Base-by-base conservation (phyloP, 1,140 invertebrate species). In the Caenorhabditis latens region DNA sequence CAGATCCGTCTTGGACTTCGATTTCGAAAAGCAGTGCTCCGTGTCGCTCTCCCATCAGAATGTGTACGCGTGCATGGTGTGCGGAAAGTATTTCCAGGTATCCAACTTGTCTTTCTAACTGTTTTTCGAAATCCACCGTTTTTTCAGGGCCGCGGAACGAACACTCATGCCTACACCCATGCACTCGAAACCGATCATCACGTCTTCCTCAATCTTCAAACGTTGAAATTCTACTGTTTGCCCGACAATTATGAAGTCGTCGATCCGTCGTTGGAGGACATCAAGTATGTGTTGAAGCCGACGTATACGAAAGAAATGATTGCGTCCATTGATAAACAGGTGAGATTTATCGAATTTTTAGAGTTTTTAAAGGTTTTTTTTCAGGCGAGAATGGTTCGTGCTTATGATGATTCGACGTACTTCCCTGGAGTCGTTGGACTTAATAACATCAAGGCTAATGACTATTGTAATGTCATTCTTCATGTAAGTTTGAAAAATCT, bases 171-270 rank as follows among this genome's bases (percentile, higher is more conserved):
- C 16, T 99, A 99, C 92, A 98, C 97, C 11, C 98, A 99, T 93
- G 98, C 97, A 89, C 97, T 99, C 5, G 96, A 96, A 71, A 97
- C 98, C 90, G 95, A 96, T 87, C 98, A 99, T 94, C 97, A 99
- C 94, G 98, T 99, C 2, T 99, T 96, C 93, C 94, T 99, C 0
- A 99, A 99, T 94, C 94, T 99, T 55, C 96, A 97, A 88, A 99
- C 98, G 0, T 94, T 99, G 71, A 97, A 97, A 91, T 99, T 99
- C 94, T 99, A 99, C 93, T 99, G 98, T 94, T 94, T 99, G 46
- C 98, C 98, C 32, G 98, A 99, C 93, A 99, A 99, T 93, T 99
- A 99, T 94, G 97, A 99, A 94, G 97, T 99, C 90, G 97, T 99
- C 91, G 98, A 99, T 95, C 98, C 97, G 2, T 99, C 98, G 8